These are phyloP conservation scores for Nesidiocoris tenuis DNA, from an alignment of 2,888 invertebrate genomes.

Conservation along the genomic window DNA sequence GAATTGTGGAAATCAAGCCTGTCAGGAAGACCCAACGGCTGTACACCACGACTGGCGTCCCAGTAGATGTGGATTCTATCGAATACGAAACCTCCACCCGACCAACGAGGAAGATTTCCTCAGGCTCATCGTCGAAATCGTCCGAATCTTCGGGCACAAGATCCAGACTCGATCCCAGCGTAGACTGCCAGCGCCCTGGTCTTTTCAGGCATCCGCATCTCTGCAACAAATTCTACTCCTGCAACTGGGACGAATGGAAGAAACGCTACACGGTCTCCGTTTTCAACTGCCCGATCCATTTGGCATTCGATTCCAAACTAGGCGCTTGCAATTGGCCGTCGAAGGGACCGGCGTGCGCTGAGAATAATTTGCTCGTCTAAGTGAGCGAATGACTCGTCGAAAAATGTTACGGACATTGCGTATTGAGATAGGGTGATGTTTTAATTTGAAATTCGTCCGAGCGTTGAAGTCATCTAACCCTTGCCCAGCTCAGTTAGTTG, in stretches of 20 bases:
- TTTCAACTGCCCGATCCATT: slow-evolving; percentile 75
- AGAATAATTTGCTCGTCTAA: slow-evolving; percentile 65
- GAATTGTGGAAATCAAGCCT: slow-evolving; percentile 50
- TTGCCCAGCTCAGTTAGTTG: no score
- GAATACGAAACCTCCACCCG: slow-evolving; percentile 43
- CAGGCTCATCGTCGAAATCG: background rate
- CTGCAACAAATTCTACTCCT: slow-evolving; percentile 80
- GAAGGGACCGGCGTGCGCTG: slow-evolving; percentile 74
- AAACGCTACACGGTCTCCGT: slow-evolving; percentile 72
- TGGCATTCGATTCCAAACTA: slow-evolving; percentile 71
- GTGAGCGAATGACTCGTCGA: background rate
- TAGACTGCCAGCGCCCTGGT: slow-evolving; percentile 59
- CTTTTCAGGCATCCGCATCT: slow-evolving; percentile 69
- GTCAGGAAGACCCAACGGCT: slow-evolving; percentile 45
- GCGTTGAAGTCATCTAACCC: no score
- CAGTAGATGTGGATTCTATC: slow-evolving; percentile 34
- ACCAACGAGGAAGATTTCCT: slow-evolving; percentile 33
- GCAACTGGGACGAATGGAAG: slow-evolving; percentile 76
- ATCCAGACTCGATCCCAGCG: slow-evolving; percentile 53
- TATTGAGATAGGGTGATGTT: no score
- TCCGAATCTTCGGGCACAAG: background rate
- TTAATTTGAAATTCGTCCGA: no score
- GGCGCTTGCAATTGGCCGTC: slow-evolving; percentile 83
- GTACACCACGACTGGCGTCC: slow-evolving; percentile 47
- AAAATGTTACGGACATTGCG: no score